Percentiles rank a stretch among this genome's conserved stretches.
phyloP scores from a whole-genome alignment of 2,888 invertebrate genomes.

The Tillus elongatus region DNA sequence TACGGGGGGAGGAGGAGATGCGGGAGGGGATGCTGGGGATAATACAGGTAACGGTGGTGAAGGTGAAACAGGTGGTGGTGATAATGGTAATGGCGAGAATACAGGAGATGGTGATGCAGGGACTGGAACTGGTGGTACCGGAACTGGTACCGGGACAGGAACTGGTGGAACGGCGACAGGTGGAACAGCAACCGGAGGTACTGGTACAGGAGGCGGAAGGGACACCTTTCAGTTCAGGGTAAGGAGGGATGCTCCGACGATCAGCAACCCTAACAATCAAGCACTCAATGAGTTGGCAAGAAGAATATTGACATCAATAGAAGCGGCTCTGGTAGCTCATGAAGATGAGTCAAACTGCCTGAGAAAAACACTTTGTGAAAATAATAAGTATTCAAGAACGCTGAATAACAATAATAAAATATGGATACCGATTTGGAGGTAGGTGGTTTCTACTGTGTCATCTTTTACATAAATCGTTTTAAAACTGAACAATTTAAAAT shows the following conservation, averaged over 20 bases:
- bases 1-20: slow-evolving; percentile 7
- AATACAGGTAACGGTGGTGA: slow-evolving; percentile 5
- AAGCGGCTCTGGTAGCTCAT: slow-evolving; percentile 47
- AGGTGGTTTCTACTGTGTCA: slow-evolving; percentile 22
- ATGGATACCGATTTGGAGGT: slow-evolving; percentile 73
- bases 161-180: slow-evolving; percentile 9
- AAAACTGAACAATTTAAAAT: no score
- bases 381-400: slow-evolving; percentile 53
- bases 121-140: slow-evolving; percentile 12
- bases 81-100: neutral
- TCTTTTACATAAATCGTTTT: no score
- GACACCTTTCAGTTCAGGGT: slow-evolving; percentile 26
- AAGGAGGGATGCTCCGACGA: slow-evolving; percentile 32
- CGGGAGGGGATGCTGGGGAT: slow-evolving; percentile 6
- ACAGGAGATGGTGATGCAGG: slow-evolving; percentile 6
- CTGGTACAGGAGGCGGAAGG: slow-evolving; percentile 11
- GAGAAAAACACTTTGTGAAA: slow-evolving; percentile 55
- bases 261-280: slow-evolving; percentile 34
- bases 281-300: slow-evolving; percentile 49
- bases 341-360: slow-evolving; percentile 51
- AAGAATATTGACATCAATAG: slow-evolving; percentile 48
- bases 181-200: slow-evolving; percentile 8
- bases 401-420: slow-evolving; percentile 50
- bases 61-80: slow-evolving; percentile 5
- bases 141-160: slow-evolving; percentile 9